Evolutionary conservation across 92 coral and sea anemone species (phyloP).

Genomic region (Heliopora coerulea): DNA sequence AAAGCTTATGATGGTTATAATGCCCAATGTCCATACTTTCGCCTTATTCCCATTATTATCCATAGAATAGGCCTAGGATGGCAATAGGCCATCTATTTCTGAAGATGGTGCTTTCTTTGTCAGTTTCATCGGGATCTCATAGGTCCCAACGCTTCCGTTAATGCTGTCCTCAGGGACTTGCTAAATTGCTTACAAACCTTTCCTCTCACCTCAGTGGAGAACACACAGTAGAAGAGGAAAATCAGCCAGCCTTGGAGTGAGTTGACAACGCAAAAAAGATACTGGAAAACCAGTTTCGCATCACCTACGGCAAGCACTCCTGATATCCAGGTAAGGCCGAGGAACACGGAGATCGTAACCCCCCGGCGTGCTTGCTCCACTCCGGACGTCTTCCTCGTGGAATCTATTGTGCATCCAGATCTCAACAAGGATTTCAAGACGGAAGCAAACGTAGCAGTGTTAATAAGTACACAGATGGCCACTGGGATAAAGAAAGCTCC

Average conservation of each 20-base stretch:
- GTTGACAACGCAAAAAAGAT: conserved; percentile 45
- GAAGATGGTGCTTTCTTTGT: too few species aligned
- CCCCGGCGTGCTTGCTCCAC: conserved; percentile 16
- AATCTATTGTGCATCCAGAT: conserved; percentile 4
- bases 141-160: too few species aligned
- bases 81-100: too few species aligned
- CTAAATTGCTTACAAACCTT: not conserved
- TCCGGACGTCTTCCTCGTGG: not conserved
- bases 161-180: too few species aligned
- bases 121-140: too few species aligned
- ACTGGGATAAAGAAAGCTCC: conserved; percentile 39
- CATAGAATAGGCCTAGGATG: too few species aligned
- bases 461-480: not conserved
- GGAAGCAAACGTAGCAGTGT: conserved; percentile 5
- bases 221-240: conserved; percentile 38
- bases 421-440: conserved; percentile 15
- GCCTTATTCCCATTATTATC: too few species aligned
- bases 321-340: conserved; percentile 45
- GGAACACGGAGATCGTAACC: conserved; percentile 39
- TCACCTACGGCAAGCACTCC: conserved; percentile 45
- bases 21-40: too few species aligned
- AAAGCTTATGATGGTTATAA: too few species aligned
- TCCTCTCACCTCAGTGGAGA: conserved; percentile 26
- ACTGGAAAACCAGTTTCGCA: conserved; percentile 42
- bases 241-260: conserved; percentile 46